Evolutionary conservation across 2,113 vertebrate genomes (phyloP).

Genomic region (Myotis yumanensis): DNA sequence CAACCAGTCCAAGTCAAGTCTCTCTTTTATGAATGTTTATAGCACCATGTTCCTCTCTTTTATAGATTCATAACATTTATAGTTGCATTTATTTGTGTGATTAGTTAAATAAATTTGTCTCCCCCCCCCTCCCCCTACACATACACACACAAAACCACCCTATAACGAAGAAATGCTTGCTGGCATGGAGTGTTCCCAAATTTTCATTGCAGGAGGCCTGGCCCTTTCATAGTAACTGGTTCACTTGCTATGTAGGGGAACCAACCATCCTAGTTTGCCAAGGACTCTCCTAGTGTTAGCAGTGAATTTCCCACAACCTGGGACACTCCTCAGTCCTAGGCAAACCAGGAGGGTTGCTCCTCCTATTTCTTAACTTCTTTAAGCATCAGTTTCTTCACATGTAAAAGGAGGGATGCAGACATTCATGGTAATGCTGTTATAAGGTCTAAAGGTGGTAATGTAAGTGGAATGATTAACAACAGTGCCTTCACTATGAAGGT

Average conservation of each 20-base stretch:
- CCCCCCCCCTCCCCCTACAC: fast-evolving
- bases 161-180: background rate
- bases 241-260: background rate
- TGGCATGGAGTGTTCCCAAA: background rate
- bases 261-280: background rate
- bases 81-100: too few relatives aligned
- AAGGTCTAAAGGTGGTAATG: background rate
- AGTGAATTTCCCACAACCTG: background rate
- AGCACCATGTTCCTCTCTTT: too few relatives aligned
- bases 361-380: background rate
- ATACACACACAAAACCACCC: too few relatives aligned
- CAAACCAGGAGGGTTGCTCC: background rate
- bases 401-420: background rate
- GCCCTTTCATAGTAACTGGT: background rate
- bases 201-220: background rate
- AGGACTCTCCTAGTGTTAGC: background rate
- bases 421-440: background rate
- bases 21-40: too few relatives aligned
- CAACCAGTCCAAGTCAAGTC: too few relatives aligned
- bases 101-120: too few relatives aligned
- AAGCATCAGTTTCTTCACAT: background rate
- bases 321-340: background rate
- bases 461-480: background rate
- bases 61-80: too few relatives aligned
- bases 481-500: background rate